Evolutionary conservation across 2,113 vertebrate genomes (phyloP), one percentile per base, ranked within the genome.

Genomic region (Marmota flaviventris): DNA sequence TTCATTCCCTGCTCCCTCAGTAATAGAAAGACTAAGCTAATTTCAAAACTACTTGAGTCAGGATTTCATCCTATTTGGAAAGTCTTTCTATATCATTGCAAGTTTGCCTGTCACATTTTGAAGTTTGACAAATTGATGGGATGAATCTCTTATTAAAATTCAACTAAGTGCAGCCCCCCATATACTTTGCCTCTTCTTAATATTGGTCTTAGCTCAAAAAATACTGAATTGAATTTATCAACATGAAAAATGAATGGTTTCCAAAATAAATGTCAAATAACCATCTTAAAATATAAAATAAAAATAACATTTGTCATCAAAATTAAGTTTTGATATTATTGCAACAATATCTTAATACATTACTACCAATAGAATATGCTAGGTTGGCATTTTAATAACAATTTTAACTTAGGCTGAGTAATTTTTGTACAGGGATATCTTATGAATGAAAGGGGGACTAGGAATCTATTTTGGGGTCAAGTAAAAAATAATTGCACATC

Each of bases 371-470:
- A 73, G 39, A 94, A 94, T 79, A 56, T 76, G 45, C 93, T 97
- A 85, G 84, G 56, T 89, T 98, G 94, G 48, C 89, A 84, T 95
- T 92, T 96, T 93, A 96, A 94, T 97, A 98, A 85, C 51, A 95
- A 61, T 92, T 94, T 34, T 95, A 97, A 97, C 53, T 93, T 97
- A 97, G 98, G 79, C 88, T 97, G 95, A 98, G 95, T 98, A 97
- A 98, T 87, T 97, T 97, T 98, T 98, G 65, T 98, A 75, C 63
- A 85, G 32, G 91, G 3, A 29, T 97, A 94, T 97, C 96, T 97
- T 95, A 96, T 96, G 79, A 97, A 94, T 97, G 88, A 85, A 92
- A 97, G 63, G 42, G 89, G 91, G 96, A 45, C 85, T 83, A 79
- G 89, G 94, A 96, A 97, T 98, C 76, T 97, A 69, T 95, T 98